Base-by-base conservation (phyloP, 2,113 vertebrate species). In the Egretta garzetta region DNA sequence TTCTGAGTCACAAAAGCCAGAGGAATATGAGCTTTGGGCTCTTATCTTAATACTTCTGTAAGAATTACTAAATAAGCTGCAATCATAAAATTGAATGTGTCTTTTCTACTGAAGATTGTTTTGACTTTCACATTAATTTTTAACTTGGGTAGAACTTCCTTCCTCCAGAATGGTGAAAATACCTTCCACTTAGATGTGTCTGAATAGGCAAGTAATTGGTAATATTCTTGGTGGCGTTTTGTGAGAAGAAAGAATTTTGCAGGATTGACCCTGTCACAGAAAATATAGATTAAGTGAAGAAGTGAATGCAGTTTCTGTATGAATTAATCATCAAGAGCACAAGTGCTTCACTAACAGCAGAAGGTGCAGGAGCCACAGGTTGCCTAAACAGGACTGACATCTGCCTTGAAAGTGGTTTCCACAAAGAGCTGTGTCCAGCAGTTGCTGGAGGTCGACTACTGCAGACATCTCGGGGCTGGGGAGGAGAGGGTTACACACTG, bases 51-150 rank as follows among this genome's bases (percentile, higher is more conserved):
- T 53, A 10, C 35, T 91, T 96, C 83, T 95, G 15, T 86, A 35
- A 90, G 88, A 95, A 94, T 91, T 80, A 76, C 64, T 95, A 93
- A 97, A 58, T 87, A 93, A 94, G 28, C 53, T 87, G 52, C 33
- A 84, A 37, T 92, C 43, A 41, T 79, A 37, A 85, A 81, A 43
- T 73, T 41, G 24, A 60, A 81, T 66, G 47, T 89, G 24, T 43
- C 41, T 71, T 95, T 91, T 80, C 70, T 55, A 26, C 28, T 72
- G 43, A 85, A 71, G 27, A 67, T 91, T 39, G 30, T 70, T 97
- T 96, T 95, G n/a, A 93, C 70, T 95, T 95, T 86, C 62, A 90
- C 62, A 55, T 95, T 79, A 70, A 86, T 80, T 92, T 97, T 47
- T 92, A 56, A 73, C 23, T 76, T 28, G 17, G 26, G 28, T 50